Evolutionary conservation across 1,140 invertebrate genomes (phyloP), one percentile per base, ranked within the genome.

Genomic region (Heliconius nattereri): DNA sequence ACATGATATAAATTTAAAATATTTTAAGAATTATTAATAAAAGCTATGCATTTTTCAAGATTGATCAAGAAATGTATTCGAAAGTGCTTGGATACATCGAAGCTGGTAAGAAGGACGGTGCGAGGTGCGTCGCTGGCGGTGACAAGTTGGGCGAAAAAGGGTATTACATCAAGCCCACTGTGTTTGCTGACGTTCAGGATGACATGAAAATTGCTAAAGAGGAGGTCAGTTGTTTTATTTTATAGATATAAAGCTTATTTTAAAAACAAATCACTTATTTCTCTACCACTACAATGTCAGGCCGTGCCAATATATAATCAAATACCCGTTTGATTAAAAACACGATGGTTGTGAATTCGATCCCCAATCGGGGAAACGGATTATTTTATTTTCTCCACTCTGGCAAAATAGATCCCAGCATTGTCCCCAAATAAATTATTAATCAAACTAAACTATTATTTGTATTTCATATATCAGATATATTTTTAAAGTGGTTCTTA

Each of bases 81-180:
- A 97, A 96, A 87, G 96, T 98, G 23, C 82, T 98, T 77, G 92
- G 88, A 0, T 95, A 96, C 52, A 97, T 98, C 70, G 95, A 97
- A 35, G 94, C 94, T 23, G 97, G 97, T 0, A 97, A 96, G 95
- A 26, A 95, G 96, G 54, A 40, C 92, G 99, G 99, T 29, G 99
- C 99, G 52, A 97, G 96, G 86, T 90, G 99, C 66, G 95, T 98
- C 20, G 95, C 96, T 70, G 99, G 98, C 70, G 99, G 99, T 95
- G 96, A 57, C 87, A 95, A 45, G 97, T 97, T 11, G 96, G 96
- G 1, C 1, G 96, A 96, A 71, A 96, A 96, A 79, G 99, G 99
- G 0, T 99, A 98, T 92, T 99, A 97, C 91, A 95, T 99, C 20
- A 95, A 99, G 88, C 99, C 99, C 20, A 99, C 99, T 1, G 98